Evolutionary conservation across 2,113 vertebrate species (phyloP), one percentile per base, ranked within the genome.

Genomic region (Stigmatopora argus): DNA sequence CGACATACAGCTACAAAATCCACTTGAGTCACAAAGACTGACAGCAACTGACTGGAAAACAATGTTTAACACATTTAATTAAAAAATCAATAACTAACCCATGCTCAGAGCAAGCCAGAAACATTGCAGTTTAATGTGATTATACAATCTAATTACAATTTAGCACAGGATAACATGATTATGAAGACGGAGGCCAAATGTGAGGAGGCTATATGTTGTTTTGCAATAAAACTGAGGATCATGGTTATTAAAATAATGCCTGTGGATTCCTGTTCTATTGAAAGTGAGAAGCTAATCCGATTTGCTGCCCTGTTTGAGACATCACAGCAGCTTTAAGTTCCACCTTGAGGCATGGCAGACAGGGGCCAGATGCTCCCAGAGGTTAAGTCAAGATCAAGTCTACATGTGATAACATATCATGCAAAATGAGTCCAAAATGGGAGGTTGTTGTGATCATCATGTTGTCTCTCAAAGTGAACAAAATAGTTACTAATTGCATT

Each of bases 81-180:
- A 64, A n/a, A 46, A 73, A 72, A 76, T 71, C 70, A 58, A 31
- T 77, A 67, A 70, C 60, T 38, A 12, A 47, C 0, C 8, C 18
- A 13, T 52, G 66, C 48, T 76, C n/a, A 35, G 59, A 41, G 21
- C 18, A 5, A 62, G 70, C 61, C 17, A 18, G 34, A 41, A 26
- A 14, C 18, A 57, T 38, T 48, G 58, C 69, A 59, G 38, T 55
- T 49, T 64, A 19, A 73, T 73, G 53, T 64, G 55, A 78, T 78
- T 79, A 64, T 9, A 38, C 23, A 6, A n/a, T 34, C 21, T 79
- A 67, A 74, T 70, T 69, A 56, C 44, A 66, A 71, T 69, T 68
- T 52, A 63, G 66, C 26, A 49, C 45, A 56, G n/a, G 17, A 61
- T 70, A 78, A 78, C 49, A 53, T 69, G 58, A 82, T 83, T 68